Evolutionary conservation across 1,140 invertebrate species (phyloP).

Genomic region (Aradophagus sp.): DNA sequence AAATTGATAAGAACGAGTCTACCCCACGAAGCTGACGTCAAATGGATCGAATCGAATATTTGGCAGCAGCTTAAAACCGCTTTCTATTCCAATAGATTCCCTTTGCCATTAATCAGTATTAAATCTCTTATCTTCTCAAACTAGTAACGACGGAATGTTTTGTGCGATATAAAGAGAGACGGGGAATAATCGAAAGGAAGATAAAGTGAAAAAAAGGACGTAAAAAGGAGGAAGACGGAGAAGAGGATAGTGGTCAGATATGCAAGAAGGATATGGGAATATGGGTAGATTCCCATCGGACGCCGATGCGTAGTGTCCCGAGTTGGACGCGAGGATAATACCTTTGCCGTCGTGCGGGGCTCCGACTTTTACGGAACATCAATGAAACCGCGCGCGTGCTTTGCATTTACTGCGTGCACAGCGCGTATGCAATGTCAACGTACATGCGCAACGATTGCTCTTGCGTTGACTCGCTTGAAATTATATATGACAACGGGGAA

Average conservation of each 20-base stretch:
- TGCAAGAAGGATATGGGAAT: constrained; percentile 59
- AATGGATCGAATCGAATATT: too few relatives aligned
- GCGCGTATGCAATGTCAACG: constrained; percentile 52
- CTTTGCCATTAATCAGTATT: constrained; percentile 28
- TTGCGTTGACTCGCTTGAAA: constrained; percentile 32
- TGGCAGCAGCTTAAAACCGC: too few relatives aligned
- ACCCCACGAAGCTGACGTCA: too few relatives aligned
- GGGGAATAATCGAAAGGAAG: constrained; percentile 41
- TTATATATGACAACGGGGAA: constrained; percentile 34
- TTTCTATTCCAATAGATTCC: constrained; percentile 4
- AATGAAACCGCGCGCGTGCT: constrained; percentile 61
- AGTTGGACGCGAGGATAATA: constrained; percentile 57
- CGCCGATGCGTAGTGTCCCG: constrained; percentile 53
- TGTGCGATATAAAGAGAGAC: constrained; percentile 35
- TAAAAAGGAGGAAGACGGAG: constrained; percentile 36
- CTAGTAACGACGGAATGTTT: constrained; percentile 15
- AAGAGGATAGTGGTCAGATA: constrained; percentile 46
- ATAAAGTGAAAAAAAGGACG: constrained; percentile 39
- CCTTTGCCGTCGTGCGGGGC: constrained; percentile 57
- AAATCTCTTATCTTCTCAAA: constrained; percentile 29
- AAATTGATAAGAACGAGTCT: too few relatives aligned
- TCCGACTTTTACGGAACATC: constrained; percentile 61
- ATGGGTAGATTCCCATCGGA: constrained; percentile 60
- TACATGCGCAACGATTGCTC: constrained; percentile 46
- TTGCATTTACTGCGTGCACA: constrained; percentile 60